These are phyloP conservation scores for honey bee (Apis mellifera) DNA, from an alignment of 1,140 invertebrate species.

Conservation along the genomic window Amel_HAv3.1 CM009941.2:67501-68000, in stretches of 20 bases:
- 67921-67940: slow-evolving; percentile 40
- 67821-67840: background rate
- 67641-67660: slow-evolving; percentile 4
- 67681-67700: slow-evolving; percentile 65
- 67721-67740: slow-evolving; percentile 38
- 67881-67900: background rate
- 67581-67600: background rate
- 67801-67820: too few species aligned
- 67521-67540: too few species aligned
- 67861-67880: background rate
- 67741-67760: background rate
- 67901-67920: slow-evolving; percentile 52
- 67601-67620: background rate
- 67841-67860: too few species aligned
- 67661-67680: slow-evolving; percentile 33
- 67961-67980: slow-evolving; percentile 49
- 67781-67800: slow-evolving; percentile 34
- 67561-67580: background rate
- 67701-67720: slow-evolving; percentile 62
- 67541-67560: background rate
- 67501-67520: too few species aligned
- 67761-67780: slow-evolving; percentile 22
- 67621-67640: slow-evolving; percentile 51
- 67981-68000: slow-evolving; percentile 49
- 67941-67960: slow-evolving; percentile 47